Conservation (phyloP, 2,888 invertebrate genomes). For the Chromoteleia sp. region DNA sequence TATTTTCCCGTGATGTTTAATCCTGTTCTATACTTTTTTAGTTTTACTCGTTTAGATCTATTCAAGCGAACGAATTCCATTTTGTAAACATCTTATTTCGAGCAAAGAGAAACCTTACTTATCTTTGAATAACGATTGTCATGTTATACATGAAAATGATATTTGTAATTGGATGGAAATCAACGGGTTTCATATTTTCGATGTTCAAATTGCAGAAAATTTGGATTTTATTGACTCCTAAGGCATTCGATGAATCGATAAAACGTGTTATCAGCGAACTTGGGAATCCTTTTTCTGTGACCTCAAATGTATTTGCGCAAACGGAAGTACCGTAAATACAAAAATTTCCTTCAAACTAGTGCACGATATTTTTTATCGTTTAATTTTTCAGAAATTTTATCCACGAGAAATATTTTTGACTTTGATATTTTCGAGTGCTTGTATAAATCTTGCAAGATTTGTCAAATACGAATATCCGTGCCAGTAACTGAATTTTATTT, state of each 20-base stretch:
- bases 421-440: too few relatives aligned
- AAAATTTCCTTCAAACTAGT: not conserved
- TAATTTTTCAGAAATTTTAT: not conserved
- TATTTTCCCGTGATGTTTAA: too few relatives aligned
- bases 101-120: not conserved
- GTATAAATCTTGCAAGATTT: too few relatives aligned
- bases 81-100: too few relatives aligned
- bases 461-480: too few relatives aligned
- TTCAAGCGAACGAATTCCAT: too few relatives aligned
- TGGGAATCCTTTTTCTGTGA: conserved; percentile 1
- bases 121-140: not conserved
- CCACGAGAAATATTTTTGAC: not conserved
- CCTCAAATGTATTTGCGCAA: conserved; percentile 1
- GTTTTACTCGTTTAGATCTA: too few relatives aligned
- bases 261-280: conserved; percentile 13
- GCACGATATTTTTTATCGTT: not conserved
- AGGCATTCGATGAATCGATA: conserved; percentile 18
- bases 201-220: not conserved
- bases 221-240: conserved; percentile 6
- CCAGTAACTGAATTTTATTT: too few relatives aligned
- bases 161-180: conserved; percentile 3
- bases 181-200: not conserved
- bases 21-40: too few relatives aligned
- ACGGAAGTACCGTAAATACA: not conserved
- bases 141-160: not conserved